Evolutionary conservation across 2,888 invertebrate species (phyloP).

Genomic region (Drosophila nr. medialis): DNA sequence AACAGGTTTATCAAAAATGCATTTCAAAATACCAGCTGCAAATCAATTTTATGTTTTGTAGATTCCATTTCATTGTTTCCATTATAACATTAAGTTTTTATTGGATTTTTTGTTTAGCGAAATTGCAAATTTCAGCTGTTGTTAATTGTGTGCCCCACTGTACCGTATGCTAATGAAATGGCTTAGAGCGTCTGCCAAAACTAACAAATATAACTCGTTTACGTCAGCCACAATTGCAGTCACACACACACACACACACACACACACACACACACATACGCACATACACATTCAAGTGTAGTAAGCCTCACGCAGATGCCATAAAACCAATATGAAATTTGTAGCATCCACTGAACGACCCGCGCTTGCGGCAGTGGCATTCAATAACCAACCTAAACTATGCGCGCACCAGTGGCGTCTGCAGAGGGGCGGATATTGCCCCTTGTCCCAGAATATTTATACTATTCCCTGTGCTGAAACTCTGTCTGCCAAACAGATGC

Average conservation of each 20-base stretch:
- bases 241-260: not conserved
- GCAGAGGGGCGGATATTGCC: not conserved
- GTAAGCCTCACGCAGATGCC: conserved; percentile 36
- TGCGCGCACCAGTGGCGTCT: conserved; percentile 39
- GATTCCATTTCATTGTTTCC: not conserved
- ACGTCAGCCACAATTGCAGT: conserved; percentile 29
- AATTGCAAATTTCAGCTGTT: not conserved
- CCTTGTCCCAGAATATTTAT: not conserved
- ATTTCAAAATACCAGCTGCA: not conserved
- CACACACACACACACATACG: conserved; percentile 14
- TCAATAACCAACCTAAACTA: conserved; percentile 73
- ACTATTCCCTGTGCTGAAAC: not conserved
- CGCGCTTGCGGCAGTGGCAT: conserved; percentile 49
- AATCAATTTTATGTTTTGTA: not conserved
- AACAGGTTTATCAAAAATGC: not conserved
- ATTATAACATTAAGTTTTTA: not conserved
- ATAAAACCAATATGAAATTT: conserved; percentile 69
- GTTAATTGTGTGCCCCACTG: conserved; percentile 33
- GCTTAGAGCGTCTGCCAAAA: conserved; percentile 40
- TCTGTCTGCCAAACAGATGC: not conserved
- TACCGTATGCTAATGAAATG: conserved; percentile 62
- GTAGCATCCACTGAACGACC: conserved; percentile 52
- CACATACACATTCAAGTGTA: conserved; percentile 4
- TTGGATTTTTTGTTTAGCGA: not conserved
- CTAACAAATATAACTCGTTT: conserved; percentile 60